These are phyloP conservation scores for Pollenia angustigena DNA, from an alignment of 2,888 invertebrate genomes.

Conservation along the genomic window DNA sequence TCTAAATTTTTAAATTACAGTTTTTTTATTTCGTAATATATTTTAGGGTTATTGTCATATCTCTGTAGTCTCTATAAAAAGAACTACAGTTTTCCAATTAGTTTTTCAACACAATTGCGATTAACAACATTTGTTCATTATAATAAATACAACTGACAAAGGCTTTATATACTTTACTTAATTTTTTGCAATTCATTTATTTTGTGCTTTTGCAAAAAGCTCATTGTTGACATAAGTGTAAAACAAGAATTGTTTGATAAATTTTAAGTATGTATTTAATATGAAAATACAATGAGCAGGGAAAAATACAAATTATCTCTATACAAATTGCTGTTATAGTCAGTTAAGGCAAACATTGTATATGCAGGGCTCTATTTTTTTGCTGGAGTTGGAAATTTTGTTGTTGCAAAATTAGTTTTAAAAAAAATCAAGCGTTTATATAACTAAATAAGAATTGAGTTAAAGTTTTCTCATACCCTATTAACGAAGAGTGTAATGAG, in stretches of 20 bases:
- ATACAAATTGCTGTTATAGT: conserved; percentile 1
- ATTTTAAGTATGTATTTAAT: conserved; percentile 21
- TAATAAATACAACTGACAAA: background rate
- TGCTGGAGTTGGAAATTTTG: conserved; percentile 24
- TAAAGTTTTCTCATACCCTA: conserved; percentile 25
- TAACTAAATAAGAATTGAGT: conserved; percentile 31
- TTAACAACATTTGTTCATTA: conserved; percentile 3
- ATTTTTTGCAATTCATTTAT: conserved; percentile 8
- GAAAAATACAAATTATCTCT: background rate
- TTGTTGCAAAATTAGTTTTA: conserved; percentile 28
- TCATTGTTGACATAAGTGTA: conserved; percentile 26
- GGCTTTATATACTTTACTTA: background rate
- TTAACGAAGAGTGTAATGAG: too few species aligned
- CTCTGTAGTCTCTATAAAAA: background rate
- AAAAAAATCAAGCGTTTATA: background rate
- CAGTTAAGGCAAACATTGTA: background rate
- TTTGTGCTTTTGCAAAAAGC: conserved; percentile 3
- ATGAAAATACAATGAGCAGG: background rate
- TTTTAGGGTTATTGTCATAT: too few species aligned
- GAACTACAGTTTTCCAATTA: background rate
- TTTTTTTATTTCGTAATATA: too few species aligned
- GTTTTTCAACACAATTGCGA: background rate
- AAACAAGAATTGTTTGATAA: conserved; percentile 41
- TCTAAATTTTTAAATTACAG: too few species aligned
- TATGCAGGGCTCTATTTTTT: background rate